Conservation (phyloP, 2,888 invertebrate genomes). For the Mythimna vitellina region DNA sequence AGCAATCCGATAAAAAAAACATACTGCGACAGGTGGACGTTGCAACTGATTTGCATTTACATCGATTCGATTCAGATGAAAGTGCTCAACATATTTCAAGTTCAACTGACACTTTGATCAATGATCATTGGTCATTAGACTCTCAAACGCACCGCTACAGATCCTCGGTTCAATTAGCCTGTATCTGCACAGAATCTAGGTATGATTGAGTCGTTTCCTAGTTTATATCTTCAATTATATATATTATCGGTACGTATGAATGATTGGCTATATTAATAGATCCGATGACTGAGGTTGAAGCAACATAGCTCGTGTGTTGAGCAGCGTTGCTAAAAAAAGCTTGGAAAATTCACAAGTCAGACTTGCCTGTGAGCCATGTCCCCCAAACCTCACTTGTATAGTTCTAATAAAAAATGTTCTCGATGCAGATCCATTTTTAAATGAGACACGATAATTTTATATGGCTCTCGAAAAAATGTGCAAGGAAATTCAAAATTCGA, state of each 20-base stretch:
- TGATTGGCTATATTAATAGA: slow-evolving; percentile 20
- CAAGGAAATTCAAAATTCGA: too few relatives aligned
- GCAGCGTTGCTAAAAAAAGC: not conserved
- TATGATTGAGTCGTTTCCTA: slow-evolving; percentile 39
- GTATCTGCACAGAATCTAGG: slow-evolving; percentile 40
- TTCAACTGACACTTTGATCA: slow-evolving; percentile 31
- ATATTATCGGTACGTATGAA: slow-evolving; percentile 30
- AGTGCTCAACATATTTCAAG: slow-evolving; percentile 21
- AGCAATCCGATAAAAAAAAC: not conserved
- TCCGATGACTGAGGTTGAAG: not conserved
- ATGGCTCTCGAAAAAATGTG: too few relatives aligned
- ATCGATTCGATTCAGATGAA: slow-evolving; percentile 16
- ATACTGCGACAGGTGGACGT: not conserved
- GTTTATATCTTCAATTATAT: slow-evolving; percentile 45
- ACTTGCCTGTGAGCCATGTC: not conserved
- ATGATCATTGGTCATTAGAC: slow-evolving; percentile 33
- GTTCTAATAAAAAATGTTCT: too few relatives aligned
- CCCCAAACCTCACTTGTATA: not conserved
- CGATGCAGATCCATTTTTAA: too few relatives aligned
- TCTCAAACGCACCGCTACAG: slow-evolving; percentile 30
- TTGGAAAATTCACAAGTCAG: not conserved
- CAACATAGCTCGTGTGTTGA: not conserved
- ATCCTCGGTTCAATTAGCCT: slow-evolving; percentile 43
- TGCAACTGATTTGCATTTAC: not conserved
- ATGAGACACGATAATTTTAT: too few relatives aligned